Base-by-base conservation (phyloP, 2,113 vertebrate species). In the Esox niger region DNA sequence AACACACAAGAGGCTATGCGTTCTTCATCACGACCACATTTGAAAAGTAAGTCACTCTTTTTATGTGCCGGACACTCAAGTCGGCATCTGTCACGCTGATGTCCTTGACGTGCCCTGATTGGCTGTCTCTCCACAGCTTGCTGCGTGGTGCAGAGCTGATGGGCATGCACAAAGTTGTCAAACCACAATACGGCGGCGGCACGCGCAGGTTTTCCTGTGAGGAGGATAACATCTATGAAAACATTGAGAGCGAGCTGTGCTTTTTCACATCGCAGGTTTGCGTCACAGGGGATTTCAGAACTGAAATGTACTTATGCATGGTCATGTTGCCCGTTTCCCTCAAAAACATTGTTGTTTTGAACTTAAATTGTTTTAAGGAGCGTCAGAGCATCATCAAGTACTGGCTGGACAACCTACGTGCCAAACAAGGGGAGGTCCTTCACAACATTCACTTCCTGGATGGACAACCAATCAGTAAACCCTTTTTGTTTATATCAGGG, bases 381-480 rank as follows among this genome's bases (percentile, higher is more conserved):
- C 93, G 97, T 63, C 97, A 99, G 84, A 95, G 92, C 85, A 95
- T 99, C 87, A 98, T 99, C 79, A 91, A 94, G 71, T 95, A 95
- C 77, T 99, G 97, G 97, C 90, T 99, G 81, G 94, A 97, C 86
- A 99, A 98, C 83, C 92, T 98, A 76, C 84, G 96, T 0, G 95
- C 97, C 79, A 96, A 96, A 84, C 94, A 95, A 23, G 97, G 97
- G 6, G 96, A 98, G 83, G 85, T 90, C 9, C 91, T 99, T 81
- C 97, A 98, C 87, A 98, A 98, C 77, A 93, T 99, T 76, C 92
- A 95, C 89, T 99, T 99, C 86, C 89, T 98, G 64, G 96, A 99
- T 79, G 97, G 96, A 20, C 95, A 98, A 87, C 95, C 97, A 85
- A 97, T 98, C 92, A 95, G 97, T 99, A 87, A 65, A 0, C 0